A percentile compares a stretch with the other conserved stretches of the same genome.
Conservation (phyloP, 2,113 vertebrate species). For the Nycticryphes semicollaris region DNA sequence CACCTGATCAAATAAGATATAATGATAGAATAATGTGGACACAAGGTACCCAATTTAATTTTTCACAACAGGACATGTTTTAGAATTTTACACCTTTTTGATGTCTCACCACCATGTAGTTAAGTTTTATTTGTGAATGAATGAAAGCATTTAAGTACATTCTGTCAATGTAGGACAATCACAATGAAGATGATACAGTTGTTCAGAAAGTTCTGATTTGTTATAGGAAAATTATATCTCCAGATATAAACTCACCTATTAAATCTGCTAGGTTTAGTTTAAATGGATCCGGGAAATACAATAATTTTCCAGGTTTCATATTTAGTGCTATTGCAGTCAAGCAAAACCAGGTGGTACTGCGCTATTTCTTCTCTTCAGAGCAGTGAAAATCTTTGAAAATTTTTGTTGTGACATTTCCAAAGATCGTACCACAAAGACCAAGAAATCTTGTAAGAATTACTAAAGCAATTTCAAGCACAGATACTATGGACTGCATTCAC, state of each 20-base stretch:
- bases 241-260: background rate
- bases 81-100: background rate
- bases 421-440: background rate
- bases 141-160: background rate
- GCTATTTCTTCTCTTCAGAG: background rate
- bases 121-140: background rate
- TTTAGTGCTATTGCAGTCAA: background rate
- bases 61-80: background rate
- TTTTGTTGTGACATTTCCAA: background rate
- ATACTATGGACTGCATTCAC: background rate
- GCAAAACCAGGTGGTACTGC: background rate
- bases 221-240: background rate
- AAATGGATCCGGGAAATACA: background rate
- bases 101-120: background rate
- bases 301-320: background rate
- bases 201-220: background rate
- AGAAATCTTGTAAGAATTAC: background rate
- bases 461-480: background rate
- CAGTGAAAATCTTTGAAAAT: background rate
- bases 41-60: background rate
- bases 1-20: background rate
- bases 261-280: background rate
- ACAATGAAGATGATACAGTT: background rate
- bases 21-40: background rate
- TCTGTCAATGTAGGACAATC: background rate